Conservation (phyloP, 2,888 invertebrate species). For the Epinotia bilunana region DNA sequence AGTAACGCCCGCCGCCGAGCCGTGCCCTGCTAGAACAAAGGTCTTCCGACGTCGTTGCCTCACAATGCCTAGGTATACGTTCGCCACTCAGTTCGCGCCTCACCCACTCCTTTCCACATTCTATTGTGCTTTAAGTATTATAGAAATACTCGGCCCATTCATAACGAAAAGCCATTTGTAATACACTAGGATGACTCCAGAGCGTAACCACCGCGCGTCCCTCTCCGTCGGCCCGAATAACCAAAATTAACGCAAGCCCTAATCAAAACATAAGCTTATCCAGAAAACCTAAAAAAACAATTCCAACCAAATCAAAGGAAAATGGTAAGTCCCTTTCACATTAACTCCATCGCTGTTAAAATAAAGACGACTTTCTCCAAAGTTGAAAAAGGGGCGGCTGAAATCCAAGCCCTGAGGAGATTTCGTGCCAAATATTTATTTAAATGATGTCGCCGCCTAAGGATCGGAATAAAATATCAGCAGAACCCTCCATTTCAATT, state of each 20-base stretch:
- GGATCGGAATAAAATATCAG: slow-evolving; percentile 64
- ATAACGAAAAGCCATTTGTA: slow-evolving; percentile 29
- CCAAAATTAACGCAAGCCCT: slow-evolving; percentile 36
- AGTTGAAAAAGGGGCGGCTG: slow-evolving; percentile 51
- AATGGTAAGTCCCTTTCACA: slow-evolving; percentile 47
- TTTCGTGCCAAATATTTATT: slow-evolving; percentile 68
- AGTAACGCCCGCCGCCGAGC: slow-evolving; percentile 61
- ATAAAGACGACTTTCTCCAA: slow-evolving; percentile 49
- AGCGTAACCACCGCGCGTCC: slow-evolving; percentile 43
- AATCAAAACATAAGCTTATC: slow-evolving; percentile 48
- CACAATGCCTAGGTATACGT: slow-evolving; percentile 60
- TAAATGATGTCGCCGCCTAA: slow-evolving; percentile 62
- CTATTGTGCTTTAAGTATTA: slow-evolving; percentile 49
- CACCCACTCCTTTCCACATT: slow-evolving; percentile 58
- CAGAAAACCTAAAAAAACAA: slow-evolving; percentile 48
- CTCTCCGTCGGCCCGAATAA: slow-evolving; percentile 38
- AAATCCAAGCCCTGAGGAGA: slow-evolving; percentile 59
- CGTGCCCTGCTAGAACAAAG: slow-evolving; percentile 74
- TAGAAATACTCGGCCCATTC: slow-evolving; percentile 42
- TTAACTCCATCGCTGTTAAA: slow-evolving; percentile 48
- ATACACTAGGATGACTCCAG: slow-evolving; percentile 17
- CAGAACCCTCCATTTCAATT: slow-evolving; percentile 58
- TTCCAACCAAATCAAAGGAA: slow-evolving; percentile 48
- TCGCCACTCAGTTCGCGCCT: slow-evolving; percentile 57
- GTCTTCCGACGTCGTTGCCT: slow-evolving; percentile 67